phyloP scores from a whole-genome alignment of 2,113 vertebrate genomes.

The Atrichornis clamosus region DNA sequence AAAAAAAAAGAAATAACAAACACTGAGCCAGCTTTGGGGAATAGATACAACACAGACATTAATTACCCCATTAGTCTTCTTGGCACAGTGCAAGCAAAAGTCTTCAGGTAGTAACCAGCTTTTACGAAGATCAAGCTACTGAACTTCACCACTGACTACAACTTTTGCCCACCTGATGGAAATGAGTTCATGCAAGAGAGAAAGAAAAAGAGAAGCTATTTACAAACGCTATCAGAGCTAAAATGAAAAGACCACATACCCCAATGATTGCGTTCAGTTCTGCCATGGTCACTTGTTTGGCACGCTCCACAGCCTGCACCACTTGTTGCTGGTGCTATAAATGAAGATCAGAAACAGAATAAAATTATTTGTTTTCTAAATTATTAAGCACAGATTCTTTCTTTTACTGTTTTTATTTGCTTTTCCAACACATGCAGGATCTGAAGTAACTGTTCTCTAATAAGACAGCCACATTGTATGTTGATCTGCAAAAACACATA shows the following conservation, averaged over 20 bases:
- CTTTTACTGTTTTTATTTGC: neutral
- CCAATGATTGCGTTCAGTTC: slow-evolving; percentile 98
- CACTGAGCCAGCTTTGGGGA: neutral
- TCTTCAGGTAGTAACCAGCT: neutral
- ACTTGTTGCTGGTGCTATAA: slow-evolving; percentile 96
- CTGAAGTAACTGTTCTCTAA: slow-evolving; percentile 25
- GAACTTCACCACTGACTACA: neutral
- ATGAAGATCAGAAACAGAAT: slow-evolving; percentile 78
- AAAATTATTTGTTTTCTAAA: slow-evolving; percentile 75
- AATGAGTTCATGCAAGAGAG: neutral
- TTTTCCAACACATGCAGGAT: slow-evolving; percentile 49
- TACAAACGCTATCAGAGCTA: slow-evolving; percentile 82
- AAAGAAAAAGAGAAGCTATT: slow-evolving; percentile 59
- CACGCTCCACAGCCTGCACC: slow-evolving; percentile 95
- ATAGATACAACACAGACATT: neutral
- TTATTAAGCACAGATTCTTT: slow-evolving; percentile 55
- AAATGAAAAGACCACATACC: slow-evolving; percentile 94
- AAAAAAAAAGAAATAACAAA: neutral
- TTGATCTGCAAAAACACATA: neutral
- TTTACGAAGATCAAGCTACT: neutral
- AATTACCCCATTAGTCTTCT: neutral
- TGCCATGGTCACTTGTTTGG: slow-evolving; percentile 99
- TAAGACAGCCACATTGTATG: neutral
- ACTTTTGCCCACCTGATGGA: neutral
- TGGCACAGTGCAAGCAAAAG: neutral